Evolutionary conservation across 2,797 vertebrate genomes (phyloP).

Genomic region (Urosaurus nigricauda): DNA sequence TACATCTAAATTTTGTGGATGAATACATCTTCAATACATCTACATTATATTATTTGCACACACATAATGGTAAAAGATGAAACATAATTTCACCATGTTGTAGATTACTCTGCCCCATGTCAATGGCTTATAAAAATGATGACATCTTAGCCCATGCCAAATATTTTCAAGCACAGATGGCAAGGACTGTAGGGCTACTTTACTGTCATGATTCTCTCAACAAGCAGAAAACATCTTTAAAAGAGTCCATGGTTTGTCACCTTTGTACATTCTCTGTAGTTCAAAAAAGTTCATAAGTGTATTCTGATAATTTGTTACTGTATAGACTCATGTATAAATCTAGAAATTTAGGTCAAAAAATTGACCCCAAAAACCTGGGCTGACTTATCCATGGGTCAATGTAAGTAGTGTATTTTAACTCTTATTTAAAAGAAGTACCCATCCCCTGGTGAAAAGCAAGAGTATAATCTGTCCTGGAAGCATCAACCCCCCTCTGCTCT

Average conservation of each 20-base stretch:
- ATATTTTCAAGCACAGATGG: neutral
- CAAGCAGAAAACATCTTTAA: neutral
- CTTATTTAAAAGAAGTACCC: too few relatives aligned
- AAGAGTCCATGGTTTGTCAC: neutral
- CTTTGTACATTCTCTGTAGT: neutral
- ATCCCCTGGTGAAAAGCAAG: too few relatives aligned
- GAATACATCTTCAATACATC: neutral
- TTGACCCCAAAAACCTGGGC: too few relatives aligned
- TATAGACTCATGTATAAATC: too few relatives aligned
- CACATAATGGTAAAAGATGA: neutral
- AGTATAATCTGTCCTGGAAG: too few relatives aligned
- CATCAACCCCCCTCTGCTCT: too few relatives aligned
- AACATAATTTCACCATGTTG: neutral
- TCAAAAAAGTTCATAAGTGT: too few relatives aligned
- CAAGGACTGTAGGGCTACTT: neutral
- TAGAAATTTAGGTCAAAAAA: too few relatives aligned
- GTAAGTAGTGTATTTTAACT: too few relatives aligned
- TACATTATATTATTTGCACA: too few relatives aligned
- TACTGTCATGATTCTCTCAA: neutral
- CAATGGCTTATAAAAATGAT: neutral
- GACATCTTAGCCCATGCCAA: neutral
- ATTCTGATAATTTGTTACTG: too few relatives aligned
- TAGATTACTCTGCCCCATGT: neutral
- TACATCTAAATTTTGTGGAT: neutral
- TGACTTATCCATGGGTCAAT: too few relatives aligned